Evolutionary conservation across 2,888 invertebrate genomes (phyloP).

Genomic region (Cataglyphis livida): DNA sequence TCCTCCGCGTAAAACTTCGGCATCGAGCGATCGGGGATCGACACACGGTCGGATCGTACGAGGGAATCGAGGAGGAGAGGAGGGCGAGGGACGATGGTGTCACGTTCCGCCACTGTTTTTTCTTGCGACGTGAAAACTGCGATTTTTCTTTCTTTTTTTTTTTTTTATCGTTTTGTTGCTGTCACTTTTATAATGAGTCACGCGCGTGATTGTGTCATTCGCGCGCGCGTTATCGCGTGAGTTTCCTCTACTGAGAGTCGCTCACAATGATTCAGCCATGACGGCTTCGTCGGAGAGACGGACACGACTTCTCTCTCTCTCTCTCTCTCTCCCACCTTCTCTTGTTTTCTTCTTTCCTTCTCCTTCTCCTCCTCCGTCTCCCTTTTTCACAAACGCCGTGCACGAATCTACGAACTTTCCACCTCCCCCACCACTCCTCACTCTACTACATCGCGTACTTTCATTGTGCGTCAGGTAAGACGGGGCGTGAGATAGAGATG

Average conservation of each 20-base stretch:
- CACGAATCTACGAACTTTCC: too few species aligned
- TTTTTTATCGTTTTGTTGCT: background rate
- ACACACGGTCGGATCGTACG: background rate
- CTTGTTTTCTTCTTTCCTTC: slow-evolving; percentile 16
- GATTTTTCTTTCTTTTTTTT: background rate
- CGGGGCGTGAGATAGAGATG: slow-evolving; percentile 57
- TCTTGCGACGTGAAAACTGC: background rate
- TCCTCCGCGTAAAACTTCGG: slow-evolving; percentile 50
- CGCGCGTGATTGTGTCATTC: slow-evolving; percentile 75
- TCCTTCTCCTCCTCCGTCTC: slow-evolving; percentile 44
- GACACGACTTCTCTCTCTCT: slow-evolving; percentile 66
- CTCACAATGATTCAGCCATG: slow-evolving; percentile 83
- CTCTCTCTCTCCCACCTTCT: slow-evolving; percentile 58
- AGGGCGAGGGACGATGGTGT: slow-evolving; percentile 30
- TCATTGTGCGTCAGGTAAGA: slow-evolving; percentile 69
- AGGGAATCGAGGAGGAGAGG: background rate
- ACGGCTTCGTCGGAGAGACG: slow-evolving; percentile 75
- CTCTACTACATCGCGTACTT: slow-evolving; percentile 64
- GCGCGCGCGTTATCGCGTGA: slow-evolving; percentile 67
- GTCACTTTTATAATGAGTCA: slow-evolving; percentile 65
- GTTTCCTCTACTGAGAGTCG: slow-evolving; percentile 56
- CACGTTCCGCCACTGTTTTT: background rate
- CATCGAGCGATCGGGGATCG: slow-evolving; percentile 21
- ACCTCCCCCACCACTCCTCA: slow-evolving; percentile 59
- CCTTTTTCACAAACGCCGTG: slow-evolving; percentile 61